These are phyloP conservation scores for Anoplopoma fimbria DNA, from an alignment of 2,113 vertebrate species.

Conservation along the genomic window DNA sequence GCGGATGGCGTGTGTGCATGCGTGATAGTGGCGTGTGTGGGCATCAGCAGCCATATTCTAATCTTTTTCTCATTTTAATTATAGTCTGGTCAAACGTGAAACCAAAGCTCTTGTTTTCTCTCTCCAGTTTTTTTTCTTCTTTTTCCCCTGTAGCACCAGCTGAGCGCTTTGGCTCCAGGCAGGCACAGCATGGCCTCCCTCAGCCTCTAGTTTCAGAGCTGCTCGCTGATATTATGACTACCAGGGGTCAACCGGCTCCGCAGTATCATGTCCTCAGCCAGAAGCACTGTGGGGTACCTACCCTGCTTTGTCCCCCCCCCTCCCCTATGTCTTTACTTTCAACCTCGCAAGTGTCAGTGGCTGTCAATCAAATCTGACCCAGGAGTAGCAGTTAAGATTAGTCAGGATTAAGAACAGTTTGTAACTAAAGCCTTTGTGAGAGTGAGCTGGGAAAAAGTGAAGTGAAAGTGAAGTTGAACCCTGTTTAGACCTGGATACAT, in stretches of 20 bases:
- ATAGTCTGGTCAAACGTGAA: slow-evolving; percentile 64
- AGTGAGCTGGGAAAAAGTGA: slow-evolving; percentile 5
- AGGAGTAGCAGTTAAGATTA: slow-evolving; percentile 44
- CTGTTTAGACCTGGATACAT: slow-evolving; percentile 1
- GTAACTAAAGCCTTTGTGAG: slow-evolving; percentile 34
- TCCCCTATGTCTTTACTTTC: slow-evolving; percentile 33
- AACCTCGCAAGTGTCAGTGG: slow-evolving; percentile 39
- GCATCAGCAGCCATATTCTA: slow-evolving; percentile 51
- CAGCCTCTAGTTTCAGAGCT: slow-evolving; percentile 48
- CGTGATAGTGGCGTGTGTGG: slow-evolving; percentile 6
- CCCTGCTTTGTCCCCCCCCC: slow-evolving; percentile 49
- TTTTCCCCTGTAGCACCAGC: slow-evolving; percentile 38
- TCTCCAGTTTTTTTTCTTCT: neutral
- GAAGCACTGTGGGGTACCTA: slow-evolving; percentile 51
- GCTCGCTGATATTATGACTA: slow-evolving; percentile 67
- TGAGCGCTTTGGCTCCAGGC: slow-evolving; percentile 61
- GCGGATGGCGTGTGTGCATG: slow-evolving; percentile 36
- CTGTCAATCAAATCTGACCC: slow-evolving; percentile 68
- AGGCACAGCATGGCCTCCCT: slow-evolving; percentile 57
- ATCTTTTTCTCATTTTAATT: slow-evolving; percentile 68
- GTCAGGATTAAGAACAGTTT: slow-evolving; percentile 48
- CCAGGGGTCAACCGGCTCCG: slow-evolving; percentile 57
- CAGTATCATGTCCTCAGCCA: slow-evolving; percentile 61
- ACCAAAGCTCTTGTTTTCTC: slow-evolving; percentile 67
- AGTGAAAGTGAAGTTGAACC: slow-evolving; percentile 17